Conservation (phyloP, 2,113 vertebrate species). For the Myrmophylax atrothorax region DNA sequence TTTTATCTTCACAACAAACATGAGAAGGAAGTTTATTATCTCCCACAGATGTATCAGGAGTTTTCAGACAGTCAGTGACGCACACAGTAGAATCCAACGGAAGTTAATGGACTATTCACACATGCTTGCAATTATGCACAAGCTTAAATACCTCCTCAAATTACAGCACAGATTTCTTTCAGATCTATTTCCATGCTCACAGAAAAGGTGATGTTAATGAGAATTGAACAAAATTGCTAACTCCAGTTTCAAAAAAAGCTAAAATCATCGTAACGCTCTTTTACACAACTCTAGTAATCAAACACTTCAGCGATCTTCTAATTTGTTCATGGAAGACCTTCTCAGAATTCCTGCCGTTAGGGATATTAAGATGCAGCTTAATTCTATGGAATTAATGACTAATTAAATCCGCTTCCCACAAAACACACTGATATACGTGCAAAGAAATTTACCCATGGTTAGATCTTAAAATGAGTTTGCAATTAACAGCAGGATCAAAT, state of each 20-base stretch:
- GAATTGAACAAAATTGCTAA: not conserved
- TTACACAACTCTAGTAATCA: not conserved
- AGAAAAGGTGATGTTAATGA: not conserved
- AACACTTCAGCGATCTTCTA: not conserved
- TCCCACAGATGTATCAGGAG: not conserved
- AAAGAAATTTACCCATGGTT: not conserved
- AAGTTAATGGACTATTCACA: not conserved
- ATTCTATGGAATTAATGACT: not conserved
- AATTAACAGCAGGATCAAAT: not conserved
- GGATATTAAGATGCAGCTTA: not conserved
- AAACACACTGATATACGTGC: not conserved
- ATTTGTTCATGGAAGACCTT: not conserved
- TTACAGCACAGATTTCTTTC: not conserved
- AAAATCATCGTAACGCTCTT: fast-evolving
- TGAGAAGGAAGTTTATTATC: not conserved
- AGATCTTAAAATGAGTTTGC: not conserved
- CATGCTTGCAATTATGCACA: not conserved
- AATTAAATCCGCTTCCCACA: not conserved
- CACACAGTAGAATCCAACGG: not conserved
- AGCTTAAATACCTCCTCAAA: not conserved
- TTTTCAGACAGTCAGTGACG: not conserved
- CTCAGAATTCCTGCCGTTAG: not conserved
- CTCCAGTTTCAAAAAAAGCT: not conserved
- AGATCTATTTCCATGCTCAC: not conserved
- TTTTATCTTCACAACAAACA: not conserved